These are phyloP conservation scores for Phyto melanocephala DNA, from an alignment of 2,888 invertebrate species.

Conservation along the genomic window DNA sequence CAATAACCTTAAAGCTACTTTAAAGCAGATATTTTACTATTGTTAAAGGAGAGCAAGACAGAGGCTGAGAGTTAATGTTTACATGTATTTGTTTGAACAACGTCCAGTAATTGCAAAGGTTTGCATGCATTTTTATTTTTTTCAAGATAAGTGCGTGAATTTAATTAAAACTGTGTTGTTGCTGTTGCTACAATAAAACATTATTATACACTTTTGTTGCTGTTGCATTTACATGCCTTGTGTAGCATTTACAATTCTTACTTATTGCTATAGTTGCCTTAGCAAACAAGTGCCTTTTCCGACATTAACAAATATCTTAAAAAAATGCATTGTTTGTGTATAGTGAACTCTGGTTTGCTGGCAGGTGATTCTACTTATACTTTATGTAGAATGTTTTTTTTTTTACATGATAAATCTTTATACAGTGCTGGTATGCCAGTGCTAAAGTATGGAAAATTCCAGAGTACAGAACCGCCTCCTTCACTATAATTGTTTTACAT, in stretches of 20 bases:
- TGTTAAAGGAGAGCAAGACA: background rate
- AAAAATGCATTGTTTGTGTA: background rate
- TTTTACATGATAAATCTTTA: background rate
- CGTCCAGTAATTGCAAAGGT: background rate
- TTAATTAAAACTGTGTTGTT: slow-evolving; percentile 46
- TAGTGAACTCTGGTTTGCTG: background rate
- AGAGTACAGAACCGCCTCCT: background rate
- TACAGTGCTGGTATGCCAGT: background rate
- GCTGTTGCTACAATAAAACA: background rate
- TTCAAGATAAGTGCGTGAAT: slow-evolving; percentile 46
- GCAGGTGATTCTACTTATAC: background rate
- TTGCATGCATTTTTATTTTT: background rate
- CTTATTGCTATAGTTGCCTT: background rate
- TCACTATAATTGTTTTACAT: background rate
- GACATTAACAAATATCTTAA: background rate
- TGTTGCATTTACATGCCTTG: background rate
- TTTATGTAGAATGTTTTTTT: background rate
- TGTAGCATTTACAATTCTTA: too few relatives aligned
- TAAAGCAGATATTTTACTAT: background rate
- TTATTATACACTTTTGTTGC: background rate
- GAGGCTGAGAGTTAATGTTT: background rate
- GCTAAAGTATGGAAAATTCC: background rate
- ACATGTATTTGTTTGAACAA: background rate
- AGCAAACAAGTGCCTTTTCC: background rate
- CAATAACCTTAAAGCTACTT: background rate